These are phyloP conservation scores for Phaetusa simplex DNA, from an alignment of 2,113 vertebrate species.

Conservation along the genomic window DNA sequence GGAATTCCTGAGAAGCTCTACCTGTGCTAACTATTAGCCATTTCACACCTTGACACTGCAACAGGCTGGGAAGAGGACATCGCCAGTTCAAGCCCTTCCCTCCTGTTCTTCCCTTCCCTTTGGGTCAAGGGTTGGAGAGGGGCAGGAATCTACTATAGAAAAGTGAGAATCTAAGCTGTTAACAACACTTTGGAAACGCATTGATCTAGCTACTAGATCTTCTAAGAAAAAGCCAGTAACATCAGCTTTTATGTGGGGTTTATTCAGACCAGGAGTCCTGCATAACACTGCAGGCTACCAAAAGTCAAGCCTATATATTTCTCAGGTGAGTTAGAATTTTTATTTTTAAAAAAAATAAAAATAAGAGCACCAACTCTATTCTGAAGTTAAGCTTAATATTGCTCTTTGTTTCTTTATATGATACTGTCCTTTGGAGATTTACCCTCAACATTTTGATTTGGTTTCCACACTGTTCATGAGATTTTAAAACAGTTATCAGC, in stretches of 20 bases:
- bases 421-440: background rate
- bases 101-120: background rate
- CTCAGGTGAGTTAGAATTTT: background rate
- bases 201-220: background rate
- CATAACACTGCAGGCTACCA: background rate
- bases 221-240: background rate
- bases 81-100: background rate
- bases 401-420: background rate
- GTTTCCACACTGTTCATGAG: background rate
- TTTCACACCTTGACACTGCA: background rate
- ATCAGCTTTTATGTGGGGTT: background rate
- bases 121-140: rapidly evolving
- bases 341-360: background rate
- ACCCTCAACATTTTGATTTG: background rate
- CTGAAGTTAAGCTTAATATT: background rate
- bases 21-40: background rate
- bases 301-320: background rate
- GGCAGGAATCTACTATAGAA: background rate
- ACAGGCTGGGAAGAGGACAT: background rate
- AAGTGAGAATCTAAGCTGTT: background rate
- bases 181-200: background rate
- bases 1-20: background rate
- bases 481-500: background rate
- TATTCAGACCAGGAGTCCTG: background rate
- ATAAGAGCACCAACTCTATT: background rate